Evolutionary conservation across 2,888 invertebrate species (phyloP), one percentile per base, ranked within the genome.

Genomic region (Amblyjoppa fuscipennis): DNA sequence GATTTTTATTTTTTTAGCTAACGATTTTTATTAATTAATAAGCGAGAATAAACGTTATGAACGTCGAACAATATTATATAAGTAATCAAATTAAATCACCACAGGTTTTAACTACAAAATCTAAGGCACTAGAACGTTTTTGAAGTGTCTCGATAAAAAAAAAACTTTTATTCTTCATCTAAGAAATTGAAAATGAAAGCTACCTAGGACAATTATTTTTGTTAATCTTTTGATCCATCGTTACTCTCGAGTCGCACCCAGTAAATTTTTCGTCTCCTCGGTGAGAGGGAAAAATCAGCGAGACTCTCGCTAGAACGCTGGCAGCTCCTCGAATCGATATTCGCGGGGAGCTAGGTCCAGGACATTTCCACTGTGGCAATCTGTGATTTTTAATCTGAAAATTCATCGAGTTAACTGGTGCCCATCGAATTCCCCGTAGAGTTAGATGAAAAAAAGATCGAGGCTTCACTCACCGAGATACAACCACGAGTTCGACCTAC

Each of bases 341-440:
- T 31, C 49, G 20, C 16, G 20, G 51, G 45, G 45, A 45, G 13
- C 34, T 28, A 38, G 25, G 11, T 49, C 64, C 13, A 16, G n/a
- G 20, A 25, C 20, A 28, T 64, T 61, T 49, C n/a, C n/a, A 75
- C 20, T 49, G 31, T 1, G 61, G 49, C 61, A 25, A 9, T 16
- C 20, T 0, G 45, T 9, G 45, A 61, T 34, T 34, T 6, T 7
- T 5, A 34, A 34, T 34, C 34, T 41, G 20, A 51, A 76, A 53
- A 68, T 76, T 68, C 64, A 25, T 53, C 66, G 68, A 76, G 51
- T 76, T 28, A 68, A 68, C 76, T 64, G 20, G 51, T 34, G 64
- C 28, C 9, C 38, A n/a, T 66, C 66, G 76, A 66, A 76, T 34
- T 20, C 51, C 66, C 38, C 25, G 76, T 41, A 68, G 11, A 9